Evolutionary conservation across 1,140 invertebrate genomes (phyloP).

Genomic region (Cepaea nemoralis): DNA sequence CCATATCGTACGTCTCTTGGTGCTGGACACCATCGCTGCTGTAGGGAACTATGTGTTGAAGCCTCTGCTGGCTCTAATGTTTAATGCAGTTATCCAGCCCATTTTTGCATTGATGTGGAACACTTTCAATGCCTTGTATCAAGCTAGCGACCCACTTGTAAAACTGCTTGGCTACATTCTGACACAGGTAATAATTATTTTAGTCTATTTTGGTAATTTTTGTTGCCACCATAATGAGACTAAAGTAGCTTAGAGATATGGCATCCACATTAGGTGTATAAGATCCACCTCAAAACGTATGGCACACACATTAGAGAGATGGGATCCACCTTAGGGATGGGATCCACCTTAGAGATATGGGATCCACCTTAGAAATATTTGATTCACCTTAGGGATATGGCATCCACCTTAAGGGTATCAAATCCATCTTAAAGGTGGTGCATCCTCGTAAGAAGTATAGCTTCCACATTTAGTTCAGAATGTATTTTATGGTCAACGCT

Average conservation of each 20-base stretch:
- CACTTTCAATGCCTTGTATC: constrained; percentile 17
- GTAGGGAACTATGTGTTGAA: constrained; percentile 31
- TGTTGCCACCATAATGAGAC: neutral
- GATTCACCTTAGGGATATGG: no score
- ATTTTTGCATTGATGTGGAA: constrained; percentile 32
- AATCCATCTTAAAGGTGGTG: no score
- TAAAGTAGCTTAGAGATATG: neutral
- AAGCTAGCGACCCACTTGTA: constrained; percentile 22
- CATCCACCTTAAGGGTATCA: no score
- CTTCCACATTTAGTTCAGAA: no score
- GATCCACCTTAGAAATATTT: no score
- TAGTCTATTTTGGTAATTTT: neutral
- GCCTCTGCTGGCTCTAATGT: constrained; percentile 25
- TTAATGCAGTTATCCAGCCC: constrained; percentile 31
- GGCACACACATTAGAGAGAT: no score
- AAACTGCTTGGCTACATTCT: constrained; percentile 14
- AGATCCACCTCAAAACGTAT: neutral
- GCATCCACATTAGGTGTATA: neutral
- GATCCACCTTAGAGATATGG: no score
- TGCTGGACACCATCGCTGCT: constrained; percentile 11
- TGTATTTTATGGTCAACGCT: no score
- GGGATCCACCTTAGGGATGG: no score
- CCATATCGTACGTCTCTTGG: constrained; percentile 21
- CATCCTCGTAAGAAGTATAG: no score
- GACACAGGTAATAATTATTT: constrained; percentile 19